phyloP scores from a whole-genome alignment of 2,113 vertebrate genomes.

The Pluvialis apricaria region DNA sequence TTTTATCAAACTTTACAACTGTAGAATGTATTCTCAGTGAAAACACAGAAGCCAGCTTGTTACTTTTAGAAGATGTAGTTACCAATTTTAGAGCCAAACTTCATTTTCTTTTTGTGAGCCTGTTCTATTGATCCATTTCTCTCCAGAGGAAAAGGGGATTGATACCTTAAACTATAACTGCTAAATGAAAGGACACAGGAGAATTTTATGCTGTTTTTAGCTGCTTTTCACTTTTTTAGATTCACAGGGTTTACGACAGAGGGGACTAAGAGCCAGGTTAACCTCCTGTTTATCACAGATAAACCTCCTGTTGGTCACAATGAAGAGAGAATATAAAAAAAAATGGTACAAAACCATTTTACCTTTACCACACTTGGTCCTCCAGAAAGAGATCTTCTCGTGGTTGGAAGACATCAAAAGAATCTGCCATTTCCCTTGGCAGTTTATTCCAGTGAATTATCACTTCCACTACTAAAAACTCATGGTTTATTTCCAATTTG shows the following conservation, averaged over 20 bases:
- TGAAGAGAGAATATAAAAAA: not conserved
- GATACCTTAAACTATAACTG: not conserved
- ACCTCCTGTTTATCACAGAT: not conserved
- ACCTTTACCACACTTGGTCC: accelerated
- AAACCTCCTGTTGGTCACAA: not conserved
- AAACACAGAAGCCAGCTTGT: not conserved
- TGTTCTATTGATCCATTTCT: conserved; percentile 7
- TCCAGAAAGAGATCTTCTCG: not conserved
- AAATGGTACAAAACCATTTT: not conserved
- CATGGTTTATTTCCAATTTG: not conserved
- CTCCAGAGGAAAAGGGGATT: not conserved
- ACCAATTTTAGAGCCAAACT: not conserved
- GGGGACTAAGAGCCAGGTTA: not conserved
- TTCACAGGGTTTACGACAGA: not conserved
- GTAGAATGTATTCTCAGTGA: not conserved
- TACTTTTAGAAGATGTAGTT: not conserved
- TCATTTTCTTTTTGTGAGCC: not conserved
- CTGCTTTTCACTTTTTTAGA: not conserved
- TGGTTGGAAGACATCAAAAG: not conserved
- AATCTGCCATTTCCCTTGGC: not conserved
- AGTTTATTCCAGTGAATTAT: not conserved
- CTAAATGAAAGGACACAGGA: not conserved
- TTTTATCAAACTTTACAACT: not conserved
- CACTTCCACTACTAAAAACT: not conserved
- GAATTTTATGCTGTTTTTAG: not conserved